phyloP scores from a whole-genome alignment of 2,888 invertebrate species.

The Morpho achilles region DNA sequence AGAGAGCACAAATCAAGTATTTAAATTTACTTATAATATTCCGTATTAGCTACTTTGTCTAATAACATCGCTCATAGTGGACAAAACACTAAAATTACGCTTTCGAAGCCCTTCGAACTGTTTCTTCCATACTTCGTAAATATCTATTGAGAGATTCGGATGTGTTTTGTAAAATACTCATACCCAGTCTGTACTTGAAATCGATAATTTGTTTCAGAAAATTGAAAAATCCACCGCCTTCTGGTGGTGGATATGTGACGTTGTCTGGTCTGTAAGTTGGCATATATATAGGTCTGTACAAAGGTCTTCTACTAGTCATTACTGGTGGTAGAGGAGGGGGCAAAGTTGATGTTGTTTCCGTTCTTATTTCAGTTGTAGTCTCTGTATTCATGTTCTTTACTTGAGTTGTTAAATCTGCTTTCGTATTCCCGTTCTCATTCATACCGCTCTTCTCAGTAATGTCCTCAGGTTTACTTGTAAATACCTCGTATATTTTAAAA shows the following conservation, averaged over 20 bases:
- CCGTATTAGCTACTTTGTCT: background rate
- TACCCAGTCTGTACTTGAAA: slow-evolving; percentile 83
- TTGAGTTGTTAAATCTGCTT: slow-evolving; percentile 45
- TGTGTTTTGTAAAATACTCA: slow-evolving; percentile 83
- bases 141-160: slow-evolving; percentile 83
- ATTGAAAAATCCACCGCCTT: slow-evolving; percentile 71
- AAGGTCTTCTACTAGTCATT: slow-evolving; percentile 36
- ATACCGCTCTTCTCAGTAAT: slow-evolving; percentile 36
- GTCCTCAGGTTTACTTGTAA: slow-evolving; percentile 43
- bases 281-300: slow-evolving; percentile 37
- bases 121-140: slow-evolving; percentile 78
- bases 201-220: slow-evolving; percentile 82
- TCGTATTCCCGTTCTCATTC: slow-evolving; percentile 32
- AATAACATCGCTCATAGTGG: background rate
- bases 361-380: slow-evolving; percentile 58
- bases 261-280: slow-evolving; percentile 46
- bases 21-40: no score
- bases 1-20: no score
- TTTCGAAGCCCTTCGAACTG: slow-evolving; percentile 44
- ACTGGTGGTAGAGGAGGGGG: slow-evolving; percentile 45
- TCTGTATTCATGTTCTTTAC: slow-evolving; percentile 52
- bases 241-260: slow-evolving; percentile 58
- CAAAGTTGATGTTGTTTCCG: slow-evolving; percentile 58
- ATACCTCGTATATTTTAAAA: slow-evolving; percentile 64
- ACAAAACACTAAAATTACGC: slow-evolving; percentile 36